phyloP scores from a whole-genome alignment of 1,140 invertebrate genomes.

The Heliconius himera region DNA sequence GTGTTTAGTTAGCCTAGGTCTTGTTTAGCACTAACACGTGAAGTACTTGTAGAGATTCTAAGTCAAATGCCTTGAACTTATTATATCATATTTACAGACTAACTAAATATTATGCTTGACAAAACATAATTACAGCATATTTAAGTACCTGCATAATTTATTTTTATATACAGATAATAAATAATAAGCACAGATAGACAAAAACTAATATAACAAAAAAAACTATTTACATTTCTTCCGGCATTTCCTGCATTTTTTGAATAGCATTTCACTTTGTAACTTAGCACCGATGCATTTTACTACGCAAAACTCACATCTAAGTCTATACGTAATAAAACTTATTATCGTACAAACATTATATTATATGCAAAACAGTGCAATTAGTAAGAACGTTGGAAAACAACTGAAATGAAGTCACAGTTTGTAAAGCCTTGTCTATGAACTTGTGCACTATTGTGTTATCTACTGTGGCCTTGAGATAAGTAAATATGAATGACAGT shows the following conservation, averaged over 20 bases:
- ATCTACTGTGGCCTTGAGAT: constrained; percentile 8
- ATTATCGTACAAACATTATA: constrained; percentile 1
- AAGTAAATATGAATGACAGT: constrained; percentile 10
- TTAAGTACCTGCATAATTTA: not conserved
- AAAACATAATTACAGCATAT: not conserved
- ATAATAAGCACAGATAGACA: not conserved
- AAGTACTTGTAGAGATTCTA: constrained; percentile 13
- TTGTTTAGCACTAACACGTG: constrained; percentile 3
- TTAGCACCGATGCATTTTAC: not conserved
- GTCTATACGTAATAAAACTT: not conserved
- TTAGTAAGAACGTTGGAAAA: constrained; percentile 15
- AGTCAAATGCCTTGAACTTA: constrained; percentile 15
- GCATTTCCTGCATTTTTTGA: constrained; percentile 67
- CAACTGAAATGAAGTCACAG: constrained; percentile 33
- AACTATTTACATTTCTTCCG: constrained; percentile 65
- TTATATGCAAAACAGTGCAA: constrained; percentile 17
- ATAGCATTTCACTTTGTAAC: constrained; percentile 51
- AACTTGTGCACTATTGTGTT: constrained; percentile 29
- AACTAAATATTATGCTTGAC: not conserved
- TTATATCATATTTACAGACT: constrained; percentile 10
- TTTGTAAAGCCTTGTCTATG: constrained; percentile 27
- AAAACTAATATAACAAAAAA: constrained; percentile 21
- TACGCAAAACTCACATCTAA: not conserved
- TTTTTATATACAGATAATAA: not conserved
- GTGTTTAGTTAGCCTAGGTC: not conserved